Evolutionary conservation across 2,888 invertebrate genomes (phyloP).

Genomic region (Diarsia rubi): DNA sequence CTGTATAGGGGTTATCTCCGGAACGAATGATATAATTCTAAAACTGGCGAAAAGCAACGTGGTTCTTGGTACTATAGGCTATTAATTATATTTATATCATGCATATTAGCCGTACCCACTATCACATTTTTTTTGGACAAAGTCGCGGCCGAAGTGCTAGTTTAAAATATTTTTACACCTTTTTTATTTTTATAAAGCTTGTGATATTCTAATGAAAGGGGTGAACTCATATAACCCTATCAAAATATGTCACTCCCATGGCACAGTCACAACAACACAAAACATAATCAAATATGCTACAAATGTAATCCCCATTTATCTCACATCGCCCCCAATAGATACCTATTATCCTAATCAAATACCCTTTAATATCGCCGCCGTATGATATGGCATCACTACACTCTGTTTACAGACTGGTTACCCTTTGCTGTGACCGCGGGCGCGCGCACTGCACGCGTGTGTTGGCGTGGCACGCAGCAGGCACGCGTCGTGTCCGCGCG

Average conservation of each 20-base stretch:
- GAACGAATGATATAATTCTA: too few species aligned
- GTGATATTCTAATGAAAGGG: neutral
- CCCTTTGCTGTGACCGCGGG: slow-evolving; percentile 42
- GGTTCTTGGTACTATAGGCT: too few species aligned
- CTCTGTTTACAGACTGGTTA: slow-evolving; percentile 52
- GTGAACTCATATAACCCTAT: slow-evolving; percentile 3
- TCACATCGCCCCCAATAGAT: slow-evolving; percentile 57
- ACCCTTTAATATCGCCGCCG: slow-evolving; percentile 53
- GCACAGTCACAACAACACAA: slow-evolving; percentile 17
- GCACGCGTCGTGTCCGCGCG: slow-evolving; percentile 40
- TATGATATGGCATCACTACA: slow-evolving; percentile 33
- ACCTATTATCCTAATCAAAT: slow-evolving; percentile 67
- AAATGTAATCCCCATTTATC: slow-evolving; percentile 62
- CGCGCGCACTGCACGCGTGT: slow-evolving; percentile 26
- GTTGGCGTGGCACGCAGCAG: slow-evolving; percentile 39
- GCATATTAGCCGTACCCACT: too few species aligned
- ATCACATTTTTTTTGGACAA: too few species aligned
- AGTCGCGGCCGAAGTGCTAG: too few species aligned
- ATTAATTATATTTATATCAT: too few species aligned
- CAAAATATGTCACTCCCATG: slow-evolving; percentile 21
- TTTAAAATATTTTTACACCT: neutral
- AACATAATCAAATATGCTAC: slow-evolving; percentile 57
- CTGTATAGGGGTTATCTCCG: too few species aligned
- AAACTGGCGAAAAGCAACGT: too few species aligned
- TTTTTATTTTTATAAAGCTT: neutral